phyloP scores from a whole-genome alignment of 1,140 invertebrate species.

The Calosoma granatense region DNA sequence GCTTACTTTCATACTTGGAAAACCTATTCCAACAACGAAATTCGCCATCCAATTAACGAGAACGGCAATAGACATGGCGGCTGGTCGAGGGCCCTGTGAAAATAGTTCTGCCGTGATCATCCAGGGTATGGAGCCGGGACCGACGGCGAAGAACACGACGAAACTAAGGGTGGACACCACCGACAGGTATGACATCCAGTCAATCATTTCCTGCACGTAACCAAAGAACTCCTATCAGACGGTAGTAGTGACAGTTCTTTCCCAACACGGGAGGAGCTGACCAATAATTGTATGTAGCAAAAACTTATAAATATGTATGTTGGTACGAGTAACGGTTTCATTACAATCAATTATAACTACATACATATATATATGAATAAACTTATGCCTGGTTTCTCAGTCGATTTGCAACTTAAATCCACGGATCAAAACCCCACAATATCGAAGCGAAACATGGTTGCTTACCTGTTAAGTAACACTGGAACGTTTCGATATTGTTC shows the following conservation, averaged over 20 bases:
- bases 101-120: conserved; percentile 98
- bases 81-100: conserved; percentile 89
- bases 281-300: neutral
- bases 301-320: neutral
- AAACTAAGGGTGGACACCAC: conserved; percentile 88
- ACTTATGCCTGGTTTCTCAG: no score
- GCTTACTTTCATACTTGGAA: conserved; percentile 82
- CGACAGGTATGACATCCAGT: conserved; percentile 94
- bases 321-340: neutral
- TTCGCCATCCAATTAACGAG: conserved; percentile 98
- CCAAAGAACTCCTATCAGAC: conserved; percentile 85
- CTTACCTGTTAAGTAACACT: no score
- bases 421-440: no score
- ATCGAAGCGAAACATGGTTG: no score
- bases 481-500: no score
- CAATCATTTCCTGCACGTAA: conserved; percentile 94
- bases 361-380: no score
- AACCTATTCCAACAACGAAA: conserved; percentile 91
- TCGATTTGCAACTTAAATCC: no score
- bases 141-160: conserved; percentile 95
- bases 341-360: neutral
- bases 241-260: conserved; percentile 46
- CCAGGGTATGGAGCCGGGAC: conserved; percentile 96
- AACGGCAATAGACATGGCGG: conserved; percentile 96
- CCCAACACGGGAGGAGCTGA: conserved; percentile 43